These are phyloP conservation scores for Acronicta psi DNA, from an alignment of 2,888 invertebrate species.

Conservation along the genomic window DNA sequence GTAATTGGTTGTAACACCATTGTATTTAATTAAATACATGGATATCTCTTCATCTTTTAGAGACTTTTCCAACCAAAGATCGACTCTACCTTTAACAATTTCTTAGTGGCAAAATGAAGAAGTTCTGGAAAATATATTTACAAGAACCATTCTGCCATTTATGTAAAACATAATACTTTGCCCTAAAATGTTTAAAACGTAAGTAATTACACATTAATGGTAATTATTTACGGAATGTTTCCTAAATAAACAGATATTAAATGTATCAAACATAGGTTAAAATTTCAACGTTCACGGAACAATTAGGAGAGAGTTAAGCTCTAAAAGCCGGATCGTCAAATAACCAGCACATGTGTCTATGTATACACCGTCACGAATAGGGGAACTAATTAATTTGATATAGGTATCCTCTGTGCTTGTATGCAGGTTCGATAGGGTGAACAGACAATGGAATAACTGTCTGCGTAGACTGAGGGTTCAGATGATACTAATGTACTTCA, in stretches of 20 bases:
- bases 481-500: background rate
- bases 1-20: too few species aligned
- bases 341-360: background rate
- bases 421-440: background rate
- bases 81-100: too few species aligned
- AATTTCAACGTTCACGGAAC: slow-evolving; percentile 4
- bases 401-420: background rate
- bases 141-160: too few species aligned
- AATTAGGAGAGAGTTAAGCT: slow-evolving; percentile 7
- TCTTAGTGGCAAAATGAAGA: too few species aligned
- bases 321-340: slow-evolving; percentile 8
- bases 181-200: too few species aligned
- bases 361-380: background rate
- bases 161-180: too few species aligned
- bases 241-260: background rate
- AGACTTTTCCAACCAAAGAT: background rate
- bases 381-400: slow-evolving; percentile 20
- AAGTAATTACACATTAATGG: too few species aligned
- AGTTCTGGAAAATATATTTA: too few species aligned
- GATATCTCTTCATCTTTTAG: too few species aligned
- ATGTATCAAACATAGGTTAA: slow-evolving; percentile 3
- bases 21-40: too few species aligned
- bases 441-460: slow-evolving; percentile 24
- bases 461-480: slow-evolving; percentile 1
- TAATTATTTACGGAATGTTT: too few species aligned